Evolutionary conservation across 2,113 vertebrate species (phyloP).

Genomic region (Collichthys lucidus): DNA sequence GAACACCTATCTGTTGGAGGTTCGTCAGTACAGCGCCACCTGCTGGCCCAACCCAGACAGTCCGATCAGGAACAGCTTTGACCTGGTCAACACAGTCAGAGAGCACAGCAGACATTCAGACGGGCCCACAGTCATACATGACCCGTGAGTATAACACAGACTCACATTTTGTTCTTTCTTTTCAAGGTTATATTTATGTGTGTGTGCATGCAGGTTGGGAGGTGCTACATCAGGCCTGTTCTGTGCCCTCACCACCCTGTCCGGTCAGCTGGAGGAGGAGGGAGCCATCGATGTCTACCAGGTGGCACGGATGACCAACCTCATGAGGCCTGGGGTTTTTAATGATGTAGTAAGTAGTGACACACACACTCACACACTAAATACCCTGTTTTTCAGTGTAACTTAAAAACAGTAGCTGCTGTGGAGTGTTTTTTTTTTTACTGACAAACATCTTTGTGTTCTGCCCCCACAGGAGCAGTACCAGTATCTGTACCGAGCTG

Average conservation of each 20-base stretch:
- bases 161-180: neutral
- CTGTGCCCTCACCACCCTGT: constrained; percentile 91
- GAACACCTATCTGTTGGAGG: constrained; percentile 92
- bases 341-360: constrained; percentile 91
- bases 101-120: constrained; percentile 88
- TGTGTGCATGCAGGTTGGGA: constrained; percentile 71
- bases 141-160: constrained; percentile 87
- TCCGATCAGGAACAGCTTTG: constrained; percentile 94
- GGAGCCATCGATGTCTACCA: constrained; percentile 93
- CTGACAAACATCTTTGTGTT: neutral
- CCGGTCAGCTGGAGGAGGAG: constrained; percentile 92
- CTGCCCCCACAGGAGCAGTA: constrained; percentile 89
- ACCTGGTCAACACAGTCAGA: constrained; percentile 90
- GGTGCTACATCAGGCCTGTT: constrained; percentile 79
- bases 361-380: neutral
- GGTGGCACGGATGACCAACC: constrained; percentile 94
- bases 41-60: constrained; percentile 98
- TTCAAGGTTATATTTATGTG: neutral
- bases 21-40: constrained; percentile 91
- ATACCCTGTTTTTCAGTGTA: neutral
- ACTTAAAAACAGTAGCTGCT: neutral
- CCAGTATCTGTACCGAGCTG: constrained; percentile 94
- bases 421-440: neutral
- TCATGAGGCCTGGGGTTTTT: constrained; percentile 96
- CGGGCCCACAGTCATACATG: constrained; percentile 89